Conservation (phyloP, 2,797 vertebrate species). For the Hephaestus fuliginosus region DNA sequence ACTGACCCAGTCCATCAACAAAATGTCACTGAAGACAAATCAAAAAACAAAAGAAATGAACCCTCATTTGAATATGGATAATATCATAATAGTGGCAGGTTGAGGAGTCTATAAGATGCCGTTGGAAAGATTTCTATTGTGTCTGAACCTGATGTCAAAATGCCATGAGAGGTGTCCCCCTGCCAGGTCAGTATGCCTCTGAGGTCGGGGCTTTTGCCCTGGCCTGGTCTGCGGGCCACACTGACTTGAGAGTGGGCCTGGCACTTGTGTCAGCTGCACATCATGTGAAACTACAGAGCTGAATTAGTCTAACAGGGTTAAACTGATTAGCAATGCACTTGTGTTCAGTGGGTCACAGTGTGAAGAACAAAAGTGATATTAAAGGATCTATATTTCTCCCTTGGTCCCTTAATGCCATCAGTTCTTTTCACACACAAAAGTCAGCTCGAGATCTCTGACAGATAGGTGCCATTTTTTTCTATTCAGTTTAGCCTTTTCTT, state of each 20-base stretch:
- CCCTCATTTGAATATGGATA: constrained; percentile 87
- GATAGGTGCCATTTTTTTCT: constrained; percentile 81
- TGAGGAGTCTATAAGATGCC: constrained; percentile 84
- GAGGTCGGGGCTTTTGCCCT: constrained; percentile 88
- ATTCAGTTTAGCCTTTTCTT: constrained; percentile 78
- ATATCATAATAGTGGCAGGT: constrained; percentile 84
- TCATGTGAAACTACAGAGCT: constrained; percentile 82
- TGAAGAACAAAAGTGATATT: constrained; percentile 88
- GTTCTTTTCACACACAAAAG: constrained; percentile 81
- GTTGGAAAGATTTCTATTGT: constrained; percentile 84
- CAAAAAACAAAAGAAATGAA: constrained; percentile 85
- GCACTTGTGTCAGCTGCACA: constrained; percentile 85
- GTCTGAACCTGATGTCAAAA: constrained; percentile 83
- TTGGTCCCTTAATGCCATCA: constrained; percentile 76
- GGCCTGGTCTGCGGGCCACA: constrained; percentile 77
- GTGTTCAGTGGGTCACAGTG: constrained; percentile 83
- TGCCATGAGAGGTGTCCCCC: constrained; percentile 84
- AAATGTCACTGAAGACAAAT: constrained; percentile 84
- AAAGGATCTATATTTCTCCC: constrained; percentile 84
- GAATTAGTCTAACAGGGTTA: constrained; percentile 82
- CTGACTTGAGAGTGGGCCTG: constrained; percentile 82
- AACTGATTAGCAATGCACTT: constrained; percentile 89
- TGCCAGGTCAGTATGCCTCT: constrained; percentile 84
- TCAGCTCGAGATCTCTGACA: constrained; percentile 78
- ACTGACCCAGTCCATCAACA: constrained; percentile 87